Conservation (phyloP, 2,888 invertebrate species). For the Perizoma affinitatum region DNA sequence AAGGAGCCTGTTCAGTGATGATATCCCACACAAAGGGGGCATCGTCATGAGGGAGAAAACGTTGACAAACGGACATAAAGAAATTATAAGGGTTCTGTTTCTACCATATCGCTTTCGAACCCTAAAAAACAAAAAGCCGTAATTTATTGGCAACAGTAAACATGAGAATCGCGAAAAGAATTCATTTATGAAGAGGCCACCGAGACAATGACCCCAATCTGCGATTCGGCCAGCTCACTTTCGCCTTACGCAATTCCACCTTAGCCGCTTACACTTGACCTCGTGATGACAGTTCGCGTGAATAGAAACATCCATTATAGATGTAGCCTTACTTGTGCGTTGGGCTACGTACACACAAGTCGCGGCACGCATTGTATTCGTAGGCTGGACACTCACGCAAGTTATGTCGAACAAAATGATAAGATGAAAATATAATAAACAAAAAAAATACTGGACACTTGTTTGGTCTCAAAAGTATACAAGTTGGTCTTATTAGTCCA, state of each 20-base stretch:
- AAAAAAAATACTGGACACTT: no score
- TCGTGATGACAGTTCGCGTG: slow-evolving; percentile 54
- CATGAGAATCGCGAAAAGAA: neutral
- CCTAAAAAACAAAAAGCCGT: neutral
- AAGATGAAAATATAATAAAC: no score
- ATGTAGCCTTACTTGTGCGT: slow-evolving; percentile 32
- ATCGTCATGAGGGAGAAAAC: no score
- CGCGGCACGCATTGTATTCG: neutral
- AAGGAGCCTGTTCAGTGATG: no score
- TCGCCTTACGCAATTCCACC: slow-evolving; percentile 80
- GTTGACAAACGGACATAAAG: no score
- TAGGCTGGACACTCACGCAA: no score
- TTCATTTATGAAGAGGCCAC: slow-evolving; percentile 49
- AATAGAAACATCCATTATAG: slow-evolving; percentile 41
- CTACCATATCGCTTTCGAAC: no score
- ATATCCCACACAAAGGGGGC: no score
- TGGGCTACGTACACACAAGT: slow-evolving; percentile 16
- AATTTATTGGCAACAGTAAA: slow-evolving; percentile 18
- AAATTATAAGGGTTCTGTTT: no score
- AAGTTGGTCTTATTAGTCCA: no score
- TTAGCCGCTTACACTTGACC: slow-evolving; percentile 82
- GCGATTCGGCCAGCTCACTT: slow-evolving; percentile 73
- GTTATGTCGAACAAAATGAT: no score
- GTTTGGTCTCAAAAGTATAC: no score
- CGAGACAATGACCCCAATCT: slow-evolving; percentile 81